Percentiles rank a stretch among this genome's conserved stretches.
Evolutionary conservation across 2,888 invertebrate genomes (phyloP).

Genomic region (Xestia rhomboidea): DNA sequence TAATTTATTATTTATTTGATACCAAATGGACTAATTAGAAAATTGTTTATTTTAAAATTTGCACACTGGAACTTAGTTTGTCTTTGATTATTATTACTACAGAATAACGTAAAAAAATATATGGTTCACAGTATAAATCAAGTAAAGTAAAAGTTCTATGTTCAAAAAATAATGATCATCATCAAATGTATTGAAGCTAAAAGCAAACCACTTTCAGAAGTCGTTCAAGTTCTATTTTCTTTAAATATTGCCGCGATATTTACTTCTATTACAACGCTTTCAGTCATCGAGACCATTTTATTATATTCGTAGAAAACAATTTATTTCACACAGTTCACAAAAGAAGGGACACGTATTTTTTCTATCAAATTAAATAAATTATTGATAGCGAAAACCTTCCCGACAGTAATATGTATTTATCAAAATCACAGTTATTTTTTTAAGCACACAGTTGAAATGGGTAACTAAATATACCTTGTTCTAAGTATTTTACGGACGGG

Average conservation of each 20-base stretch:
- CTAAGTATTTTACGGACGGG: conserved; percentile 7
- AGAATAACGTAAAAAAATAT: neutral
- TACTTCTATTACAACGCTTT: neutral
- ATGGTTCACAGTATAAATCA: neutral
- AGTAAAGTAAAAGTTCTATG: neutral
- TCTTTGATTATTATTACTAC: neutral
- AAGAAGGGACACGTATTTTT: neutral
- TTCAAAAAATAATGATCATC: neutral
- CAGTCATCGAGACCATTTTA: neutral
- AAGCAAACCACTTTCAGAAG: neutral
- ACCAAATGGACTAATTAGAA: neutral
- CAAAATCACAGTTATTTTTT: conserved; percentile 9
- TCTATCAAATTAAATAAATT: neutral
- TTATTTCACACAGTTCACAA: neutral
- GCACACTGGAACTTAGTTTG: neutral
- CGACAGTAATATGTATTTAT: neutral
- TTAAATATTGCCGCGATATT: neutral
- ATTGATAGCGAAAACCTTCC: no score
- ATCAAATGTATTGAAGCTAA: no score
- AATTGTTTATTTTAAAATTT: neutral
- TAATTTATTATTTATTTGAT: neutral
- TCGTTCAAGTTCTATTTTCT: neutral
- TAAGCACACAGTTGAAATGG: conserved; percentile 1
- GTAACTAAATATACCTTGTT: conserved; percentile 15
- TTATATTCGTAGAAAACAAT: neutral